Percentiles rank a stretch among this genome's conserved stretches.
Evolutionary conservation across 37 sponge, comb jelly and placozoan species (phyloP).

Genomic region (Oscarella lobularis): DNA sequence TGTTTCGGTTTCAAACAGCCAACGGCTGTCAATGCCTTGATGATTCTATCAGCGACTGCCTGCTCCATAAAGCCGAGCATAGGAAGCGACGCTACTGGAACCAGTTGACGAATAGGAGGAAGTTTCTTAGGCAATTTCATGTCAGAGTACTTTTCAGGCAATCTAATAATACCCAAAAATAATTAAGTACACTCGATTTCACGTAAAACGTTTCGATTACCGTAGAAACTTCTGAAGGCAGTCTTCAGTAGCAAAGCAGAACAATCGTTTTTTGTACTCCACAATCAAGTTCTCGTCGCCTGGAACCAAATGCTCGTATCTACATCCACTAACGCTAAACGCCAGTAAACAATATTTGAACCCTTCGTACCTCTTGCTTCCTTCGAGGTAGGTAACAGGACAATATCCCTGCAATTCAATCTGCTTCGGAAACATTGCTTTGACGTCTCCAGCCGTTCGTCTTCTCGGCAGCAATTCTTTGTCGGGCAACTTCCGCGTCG

Average conservation of each 20-base stretch:
- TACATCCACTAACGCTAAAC: too few relatives aligned
- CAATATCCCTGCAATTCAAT: conserved; percentile 77
- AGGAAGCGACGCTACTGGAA: conserved; percentile 50
- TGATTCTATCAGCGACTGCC: conserved; percentile 62
- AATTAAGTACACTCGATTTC: not conserved
- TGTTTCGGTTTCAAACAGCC: conserved; percentile 77
- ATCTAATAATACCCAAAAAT: conserved; percentile 10
- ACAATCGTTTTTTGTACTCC: conserved; percentile 64
- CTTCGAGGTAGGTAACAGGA: conserved; percentile 82
- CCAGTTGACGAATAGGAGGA: conserved; percentile 61
- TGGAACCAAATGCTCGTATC: conserved; percentile 73
- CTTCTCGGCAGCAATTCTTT: conserved; percentile 28
- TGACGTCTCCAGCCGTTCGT: conserved; percentile 50
- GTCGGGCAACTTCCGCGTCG: conserved; percentile 44
- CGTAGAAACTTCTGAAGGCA: conserved; percentile 69
- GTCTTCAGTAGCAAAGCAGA: conserved; percentile 47
- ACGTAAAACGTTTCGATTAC: conserved; percentile 2
- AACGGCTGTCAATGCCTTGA: conserved; percentile 65
- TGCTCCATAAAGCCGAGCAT: conserved; percentile 98
- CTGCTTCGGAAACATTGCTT: conserved; percentile 74
- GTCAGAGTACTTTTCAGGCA: conserved; percentile 44
- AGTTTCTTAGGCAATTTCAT: conserved; percentile 64
- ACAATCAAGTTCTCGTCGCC: conserved; percentile 51
- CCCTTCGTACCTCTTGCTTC: conserved; percentile 50
- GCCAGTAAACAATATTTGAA: too few relatives aligned